Base-by-base conservation (phyloP, 2,888 invertebrate species). In the Apeira syringaria region DNA sequence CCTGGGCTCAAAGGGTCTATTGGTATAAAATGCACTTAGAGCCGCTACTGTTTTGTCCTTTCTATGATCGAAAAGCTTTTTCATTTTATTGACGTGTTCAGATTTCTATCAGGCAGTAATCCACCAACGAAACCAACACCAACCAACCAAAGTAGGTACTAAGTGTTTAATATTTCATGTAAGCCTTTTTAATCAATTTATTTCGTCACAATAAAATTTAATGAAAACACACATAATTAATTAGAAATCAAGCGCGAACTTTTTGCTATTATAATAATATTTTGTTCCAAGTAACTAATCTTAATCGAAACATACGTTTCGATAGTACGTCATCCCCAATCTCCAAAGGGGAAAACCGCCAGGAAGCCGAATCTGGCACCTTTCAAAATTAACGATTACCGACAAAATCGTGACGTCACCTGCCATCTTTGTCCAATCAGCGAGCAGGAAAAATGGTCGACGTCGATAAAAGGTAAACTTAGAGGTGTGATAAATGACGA, bases 21-120 rank as follows among this genome's bases (percentile, higher is more conserved):
- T 53, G 60, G 67, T 72, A 76, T 80, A 81, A 82, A 82, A 81
- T 78, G 80, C 79, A 79, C 73, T 80, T 80, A 80, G 66, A 59
- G 56, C 53, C 63, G 68, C 59, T 67, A 64, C 68, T 66, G 73
- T 73, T 72, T 69, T 67, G 68, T 72, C 73, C 73, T 2, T 15
- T 15, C 2, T 15, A 15, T 15, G 4, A 15, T 15, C 15, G 2
- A 15, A 3, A 15, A 4, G 15, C 3, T 32, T 22, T 36, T 36
- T 36, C 10, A 10, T 10, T 15, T 4, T 4, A 9, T 22, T 36
- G 31, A 32, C n/a, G 20, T 15, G 13, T 32, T 27, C 8, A 8
- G 20, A 22, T 8, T 9, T 41, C 4, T 36, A 9, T n/a, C 9
- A 29, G 12, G 12, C 12, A 3, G 6, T n/a, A n/a, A n/a, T n/a